Percentiles rank a stretch among this genome's conserved stretches.
Evolutionary conservation across 1,140 invertebrate genomes (phyloP).

Genomic region (Plodia interpunctella): DNA sequence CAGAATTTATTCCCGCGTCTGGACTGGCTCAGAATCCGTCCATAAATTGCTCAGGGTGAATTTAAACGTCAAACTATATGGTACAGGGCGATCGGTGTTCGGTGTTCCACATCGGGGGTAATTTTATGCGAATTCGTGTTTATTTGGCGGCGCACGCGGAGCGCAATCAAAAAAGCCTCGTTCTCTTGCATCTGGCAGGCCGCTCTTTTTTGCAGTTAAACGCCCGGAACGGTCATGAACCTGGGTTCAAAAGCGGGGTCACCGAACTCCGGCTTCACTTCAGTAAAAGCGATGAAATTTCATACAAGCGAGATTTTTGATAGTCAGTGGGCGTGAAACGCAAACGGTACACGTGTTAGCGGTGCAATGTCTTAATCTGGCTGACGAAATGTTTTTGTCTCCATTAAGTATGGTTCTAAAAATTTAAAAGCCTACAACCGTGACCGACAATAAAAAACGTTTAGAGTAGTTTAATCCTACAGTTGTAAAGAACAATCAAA

Average conservation of each 20-base stretch:
- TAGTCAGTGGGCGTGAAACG: constrained; percentile 27
- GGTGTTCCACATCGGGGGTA: neutral
- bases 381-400: no score
- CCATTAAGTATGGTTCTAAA: no score
- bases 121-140: constrained; percentile 8
- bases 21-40: constrained; percentile 2
- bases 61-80: constrained; percentile 26
- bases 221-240: constrained; percentile 54
- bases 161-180: constrained; percentile 32
- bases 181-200: constrained; percentile 38
- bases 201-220: constrained; percentile 45
- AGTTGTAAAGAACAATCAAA: no score
- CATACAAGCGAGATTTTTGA: constrained; percentile 38
- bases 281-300: constrained; percentile 40
- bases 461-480: no score
- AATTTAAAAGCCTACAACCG: no score
- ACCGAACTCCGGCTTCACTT: constrained; percentile 29
- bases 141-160: neutral
- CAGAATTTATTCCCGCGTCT: constrained; percentile 5
- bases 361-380: constrained; percentile 7
- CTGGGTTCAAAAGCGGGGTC: constrained; percentile 25
- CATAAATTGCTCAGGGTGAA: constrained; percentile 23
- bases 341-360: constrained; percentile 20
- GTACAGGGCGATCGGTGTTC: constrained; percentile 7
- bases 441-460: no score